Percentiles rank a stretch among this genome's conserved stretches.
These are phyloP conservation scores for Cryptoblepharus egeriae DNA, from an alignment of 2,797 vertebrate genomes.

Conservation along the genomic window DNA sequence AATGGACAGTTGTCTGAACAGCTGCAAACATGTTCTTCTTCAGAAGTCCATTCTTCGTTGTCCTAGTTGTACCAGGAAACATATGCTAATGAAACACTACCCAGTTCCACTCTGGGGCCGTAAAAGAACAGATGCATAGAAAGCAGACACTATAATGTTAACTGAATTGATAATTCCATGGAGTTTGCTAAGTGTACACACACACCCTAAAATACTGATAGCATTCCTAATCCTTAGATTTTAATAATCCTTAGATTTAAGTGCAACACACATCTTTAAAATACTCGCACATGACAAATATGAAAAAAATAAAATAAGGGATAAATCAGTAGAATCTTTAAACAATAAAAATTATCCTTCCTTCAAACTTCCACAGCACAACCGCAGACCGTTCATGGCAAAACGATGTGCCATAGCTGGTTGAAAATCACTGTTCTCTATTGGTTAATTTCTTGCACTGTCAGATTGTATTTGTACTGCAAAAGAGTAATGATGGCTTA, in stretches of 20 bases:
- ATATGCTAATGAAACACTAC: background rate
- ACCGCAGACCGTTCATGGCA: too few relatives aligned
- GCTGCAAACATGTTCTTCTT: background rate
- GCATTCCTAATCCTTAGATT: background rate
- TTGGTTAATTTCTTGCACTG: slow-evolving; percentile 14
- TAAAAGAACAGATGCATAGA: background rate
- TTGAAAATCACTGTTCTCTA: too few relatives aligned
- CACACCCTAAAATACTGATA: background rate
- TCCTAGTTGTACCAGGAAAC: background rate
- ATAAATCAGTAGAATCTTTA: background rate
- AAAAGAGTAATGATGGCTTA: background rate
- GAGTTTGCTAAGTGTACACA: background rate
- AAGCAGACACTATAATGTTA: background rate
- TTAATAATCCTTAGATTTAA: background rate
- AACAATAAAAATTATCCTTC: too few relatives aligned
- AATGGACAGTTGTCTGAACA: background rate
- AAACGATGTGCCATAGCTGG: too few relatives aligned
- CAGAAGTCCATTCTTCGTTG: background rate
- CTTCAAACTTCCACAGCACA: too few relatives aligned
- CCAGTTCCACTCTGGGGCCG: background rate
- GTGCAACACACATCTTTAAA: too few relatives aligned
- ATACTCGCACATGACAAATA: background rate
- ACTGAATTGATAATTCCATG: background rate
- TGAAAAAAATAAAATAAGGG: background rate
- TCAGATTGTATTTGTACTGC: too few relatives aligned